A percentile compares a stretch with the other conserved stretches of the same genome.
phyloP scores from a whole-genome alignment of 92 coral and sea anemone genomes.

The Scolanthus callimorphus region DNA sequence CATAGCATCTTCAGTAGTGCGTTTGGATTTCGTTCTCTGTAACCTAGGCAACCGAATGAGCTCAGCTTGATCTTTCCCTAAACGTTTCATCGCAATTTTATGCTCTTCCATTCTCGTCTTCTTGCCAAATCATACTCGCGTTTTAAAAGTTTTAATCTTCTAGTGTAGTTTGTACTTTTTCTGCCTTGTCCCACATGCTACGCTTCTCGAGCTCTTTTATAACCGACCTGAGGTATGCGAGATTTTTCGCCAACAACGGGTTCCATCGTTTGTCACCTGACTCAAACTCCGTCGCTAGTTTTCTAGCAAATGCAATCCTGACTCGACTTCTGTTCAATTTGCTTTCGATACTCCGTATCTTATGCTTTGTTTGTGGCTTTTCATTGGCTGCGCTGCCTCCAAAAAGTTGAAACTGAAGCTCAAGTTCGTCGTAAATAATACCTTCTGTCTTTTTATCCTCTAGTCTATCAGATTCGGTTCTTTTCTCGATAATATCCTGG shows the following conservation, averaged over 20 bases:
- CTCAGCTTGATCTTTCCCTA: not conserved
- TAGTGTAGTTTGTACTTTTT: not conserved
- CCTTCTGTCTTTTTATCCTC: too few species aligned
- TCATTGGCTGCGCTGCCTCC: too few species aligned
- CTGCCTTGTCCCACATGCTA: not conserved
- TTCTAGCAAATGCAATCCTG: not conserved
- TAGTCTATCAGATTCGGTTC: too few species aligned
- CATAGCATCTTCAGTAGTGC: not conserved
- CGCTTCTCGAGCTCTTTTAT: not conserved
- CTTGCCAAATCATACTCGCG: not conserved
- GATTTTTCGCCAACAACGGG: not conserved
- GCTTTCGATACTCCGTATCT: not conserved
- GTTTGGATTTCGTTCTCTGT: not conserved
- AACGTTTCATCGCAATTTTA: not conserved
- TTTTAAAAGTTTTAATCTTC: not conserved
- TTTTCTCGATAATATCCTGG: too few species aligned
- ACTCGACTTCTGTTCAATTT: not conserved
- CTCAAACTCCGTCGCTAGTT: not conserved
- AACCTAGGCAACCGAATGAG: not conserved
- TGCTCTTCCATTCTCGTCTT: not conserved
- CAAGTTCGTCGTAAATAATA: too few species aligned
- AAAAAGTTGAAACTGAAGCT: too few species aligned
- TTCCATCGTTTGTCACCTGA: not conserved
- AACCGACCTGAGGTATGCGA: not conserved
- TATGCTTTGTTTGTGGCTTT: not conserved